Evolutionary conservation across 2,113 vertebrate genomes (phyloP).

Genomic region (Aythya baeri): DNA sequence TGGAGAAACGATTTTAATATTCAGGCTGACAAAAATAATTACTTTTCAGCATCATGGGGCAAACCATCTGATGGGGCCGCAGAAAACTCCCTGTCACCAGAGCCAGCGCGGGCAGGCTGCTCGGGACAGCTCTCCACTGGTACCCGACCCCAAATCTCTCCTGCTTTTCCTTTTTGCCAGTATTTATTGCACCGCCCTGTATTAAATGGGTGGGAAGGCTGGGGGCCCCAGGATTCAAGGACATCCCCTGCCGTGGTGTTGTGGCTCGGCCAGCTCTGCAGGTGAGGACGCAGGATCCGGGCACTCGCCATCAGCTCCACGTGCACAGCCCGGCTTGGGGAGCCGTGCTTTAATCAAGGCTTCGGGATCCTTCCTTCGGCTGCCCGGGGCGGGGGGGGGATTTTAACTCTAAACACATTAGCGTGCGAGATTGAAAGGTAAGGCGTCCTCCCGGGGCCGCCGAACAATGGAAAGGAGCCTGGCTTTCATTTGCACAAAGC

Average conservation of each 20-base stretch:
- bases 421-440: conserved; percentile 79
- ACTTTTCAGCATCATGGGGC: not conserved
- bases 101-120: not conserved
- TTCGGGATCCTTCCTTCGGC: conserved; percentile 75
- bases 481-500: conserved; percentile 81
- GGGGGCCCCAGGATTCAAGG: not conserved
- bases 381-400: conserved; percentile 51
- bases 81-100: not conserved
- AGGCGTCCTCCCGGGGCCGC: conserved; percentile 73
- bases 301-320: conserved; percentile 1
- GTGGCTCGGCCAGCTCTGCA: not conserved
- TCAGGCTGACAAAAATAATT: conserved; percentile 29
- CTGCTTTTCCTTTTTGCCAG: not conserved
- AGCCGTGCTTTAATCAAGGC: conserved; percentile 78
- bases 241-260: rapidly evolving
- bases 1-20: conserved; percentile 26
- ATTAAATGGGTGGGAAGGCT: not conserved
- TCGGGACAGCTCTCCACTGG: not conserved
- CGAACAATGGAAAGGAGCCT: conserved; percentile 75
- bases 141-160: not conserved
- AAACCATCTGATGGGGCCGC: not conserved
- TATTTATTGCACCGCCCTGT: not conserved
- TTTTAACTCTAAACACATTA: conserved; percentile 82
- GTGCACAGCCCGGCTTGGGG: conserved; percentile 59
- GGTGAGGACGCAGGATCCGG: not conserved